Conservation (phyloP, 2,888 invertebrate species). For the Artemia sp. region DNA sequence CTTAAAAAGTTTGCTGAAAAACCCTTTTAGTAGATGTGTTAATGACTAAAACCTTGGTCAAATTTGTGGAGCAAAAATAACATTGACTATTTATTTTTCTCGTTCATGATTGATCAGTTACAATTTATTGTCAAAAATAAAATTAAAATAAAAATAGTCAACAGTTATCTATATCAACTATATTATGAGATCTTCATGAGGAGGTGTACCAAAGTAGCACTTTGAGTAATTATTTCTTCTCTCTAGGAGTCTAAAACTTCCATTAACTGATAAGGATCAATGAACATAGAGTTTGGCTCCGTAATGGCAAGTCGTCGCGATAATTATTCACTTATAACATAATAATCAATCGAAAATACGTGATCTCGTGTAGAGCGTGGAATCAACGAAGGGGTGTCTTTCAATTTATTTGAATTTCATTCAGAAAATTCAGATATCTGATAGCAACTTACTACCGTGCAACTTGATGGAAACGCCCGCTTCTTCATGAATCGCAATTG, state of each 20-base stretch:
- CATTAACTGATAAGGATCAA: constrained; percentile 10
- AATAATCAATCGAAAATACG: constrained; percentile 10
- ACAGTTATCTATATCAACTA: too few species aligned
- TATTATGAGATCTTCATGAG: too few species aligned
- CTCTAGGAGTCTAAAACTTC: constrained; percentile 10
- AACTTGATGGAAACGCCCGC: not conserved
- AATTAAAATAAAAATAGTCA: too few species aligned
- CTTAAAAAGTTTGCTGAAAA: too few species aligned
- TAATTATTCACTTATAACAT: constrained; percentile 14
- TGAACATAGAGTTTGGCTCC: constrained; percentile 9
- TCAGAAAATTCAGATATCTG: not conserved
- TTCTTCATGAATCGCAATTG: not conserved
- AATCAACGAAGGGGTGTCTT: not conserved
- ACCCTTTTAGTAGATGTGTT: too few species aligned
- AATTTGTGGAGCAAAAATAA: too few species aligned
- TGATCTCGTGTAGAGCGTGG: constrained; percentile 8
- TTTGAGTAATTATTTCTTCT: constrained; percentile 13
- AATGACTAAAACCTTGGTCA: too few species aligned
- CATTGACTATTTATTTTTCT: too few species aligned
- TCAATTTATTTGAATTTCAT: constrained; percentile 3
- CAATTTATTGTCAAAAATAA: too few species aligned
- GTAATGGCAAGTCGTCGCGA: constrained; percentile 13
- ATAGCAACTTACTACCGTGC: constrained; percentile 4
- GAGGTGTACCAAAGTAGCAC: too few species aligned
- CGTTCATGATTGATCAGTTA: too few species aligned